Conservation (phyloP, 2,113 vertebrate genomes). For the Anguilla rostrata region DNA sequence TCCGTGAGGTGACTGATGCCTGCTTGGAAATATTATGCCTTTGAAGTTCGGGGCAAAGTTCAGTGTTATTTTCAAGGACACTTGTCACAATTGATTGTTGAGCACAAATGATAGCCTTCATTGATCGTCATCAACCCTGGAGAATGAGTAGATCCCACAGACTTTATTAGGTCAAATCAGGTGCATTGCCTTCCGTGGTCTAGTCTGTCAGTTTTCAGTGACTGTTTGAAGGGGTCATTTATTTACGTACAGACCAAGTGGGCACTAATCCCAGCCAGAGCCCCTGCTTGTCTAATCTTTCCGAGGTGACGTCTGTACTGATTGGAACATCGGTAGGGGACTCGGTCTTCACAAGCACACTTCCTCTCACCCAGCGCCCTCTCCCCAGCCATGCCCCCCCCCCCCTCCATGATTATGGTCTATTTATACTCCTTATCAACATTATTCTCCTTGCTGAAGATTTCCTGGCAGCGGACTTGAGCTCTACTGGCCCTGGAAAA, state of each 20-base stretch:
- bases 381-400: not conserved
- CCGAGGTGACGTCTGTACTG: not conserved
- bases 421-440: constrained; percentile 21
- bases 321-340: not conserved
- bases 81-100: not conserved
- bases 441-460: not conserved
- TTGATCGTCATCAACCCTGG: too few relatives aligned
- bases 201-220: not conserved
- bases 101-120: too few relatives aligned
- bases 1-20: not conserved
- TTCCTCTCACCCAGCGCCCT: constrained; percentile 15
- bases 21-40: not conserved
- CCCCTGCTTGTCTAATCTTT: not conserved
- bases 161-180: not conserved
- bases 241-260: not conserved
- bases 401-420: not conserved
- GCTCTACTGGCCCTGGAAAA: not conserved
- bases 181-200: not conserved
- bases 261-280: not conserved
- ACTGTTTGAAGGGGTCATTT: not conserved
- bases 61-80: not conserved
- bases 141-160: too few relatives aligned
- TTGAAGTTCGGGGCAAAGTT: not conserved
- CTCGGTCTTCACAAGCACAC: not conserved
- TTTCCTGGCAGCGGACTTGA: constrained; percentile 22